Evolutionary conservation across 2,888 invertebrate genomes (phyloP), one percentile per base, ranked within the genome.

Genomic region (Hartigia nigra): DNA sequence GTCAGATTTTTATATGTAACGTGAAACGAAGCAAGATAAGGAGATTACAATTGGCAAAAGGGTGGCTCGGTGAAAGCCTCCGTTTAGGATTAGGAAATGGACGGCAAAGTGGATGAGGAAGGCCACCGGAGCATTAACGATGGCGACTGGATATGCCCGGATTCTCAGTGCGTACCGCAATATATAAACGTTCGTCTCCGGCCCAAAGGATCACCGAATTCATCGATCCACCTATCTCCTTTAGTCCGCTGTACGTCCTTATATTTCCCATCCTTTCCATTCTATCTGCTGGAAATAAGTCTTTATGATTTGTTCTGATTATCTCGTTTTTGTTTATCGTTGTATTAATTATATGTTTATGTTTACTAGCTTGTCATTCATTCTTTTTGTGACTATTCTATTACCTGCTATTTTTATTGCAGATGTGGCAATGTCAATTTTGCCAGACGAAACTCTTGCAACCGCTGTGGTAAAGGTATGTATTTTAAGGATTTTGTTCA

Each of bases 341-440:
- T 74, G 23, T 31, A 69, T 69, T 32, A 55, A 55, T 23, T 55
- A 55, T 55, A 23, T 55, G 1, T 55, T 55, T 55, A 55, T 55
- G 9, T 23, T 55, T 55, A 55, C 23, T 9, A 23, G 55, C 23
- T 55, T 55, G 55, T 23, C 23, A 23, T 55, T 55, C 55, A 55
- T 55, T 55, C 55, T 55, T 55, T 55, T 55, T 23, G 9, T 23
- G 23, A 55, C 55, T 23, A 23, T 55, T 23, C 23, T 55, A 55
- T 9, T 55, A 55, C 9, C 23, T 55, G 31, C 31, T 72, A 14
- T 78, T 78, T 77, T 80, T 80, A 23, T 88, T 88, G 9, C 83
- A 91, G 95, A 89, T 99, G 98, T 93, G 97, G 96, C 85, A 99
- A 99, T 94, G 95, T 98, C 78, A 99, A 99, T 93, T 98, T 98